Base-by-base conservation (phyloP, 2,888 invertebrate species). In the Biston betularia region DNA sequence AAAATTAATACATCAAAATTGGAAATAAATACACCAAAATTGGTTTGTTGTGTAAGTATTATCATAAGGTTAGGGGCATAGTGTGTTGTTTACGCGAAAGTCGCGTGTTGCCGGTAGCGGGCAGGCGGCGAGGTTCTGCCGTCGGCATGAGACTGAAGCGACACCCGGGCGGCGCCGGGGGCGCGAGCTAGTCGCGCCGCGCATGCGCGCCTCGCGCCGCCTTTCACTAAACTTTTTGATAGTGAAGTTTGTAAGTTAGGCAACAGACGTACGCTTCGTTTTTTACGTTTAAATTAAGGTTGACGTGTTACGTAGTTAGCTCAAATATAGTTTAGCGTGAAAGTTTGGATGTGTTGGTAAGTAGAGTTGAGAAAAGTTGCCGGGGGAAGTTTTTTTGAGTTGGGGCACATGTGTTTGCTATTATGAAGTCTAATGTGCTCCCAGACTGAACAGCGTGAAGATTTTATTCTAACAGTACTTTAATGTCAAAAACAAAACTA, bases 1-100 rank as follows among this genome's bases (percentile, higher is more conserved):
- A 79, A 92, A 92, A 84, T 84, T 75, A 90, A 89, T 90, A 92
- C 90, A 91, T 88, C 85, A 87, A 91, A 89, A 88, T 80, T 75
- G 74, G 63, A 89, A 89, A 81, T 85, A 86, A 89, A 89, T 85
- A 88, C 86, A 87, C 86, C 82, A 79, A 75, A 71, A 75, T 73
- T 73, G 73, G 70, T 70, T 72, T 73, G 71, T 75, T 66, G 74
- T 74, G 72, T 68, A 65, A 70, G 71, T 72, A 64, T 72, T 75
- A 75, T 75, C 75, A 75, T 75, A 75, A 75, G 74, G 65, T 72
- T 76, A 68, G 69, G 66, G 70, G 70, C 74, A 75, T 75, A 75
- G 71, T 73, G 73, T 78, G 84, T 87, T 88, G 88, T 89, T 90
- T 88, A 89, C 89, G 89, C 85, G 86, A 76, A 75, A 67, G 75